Evolutionary conservation across 2,113 vertebrate species (phyloP), one percentile per base, ranked within the genome.

Genomic region (Tetrax tetrax): DNA sequence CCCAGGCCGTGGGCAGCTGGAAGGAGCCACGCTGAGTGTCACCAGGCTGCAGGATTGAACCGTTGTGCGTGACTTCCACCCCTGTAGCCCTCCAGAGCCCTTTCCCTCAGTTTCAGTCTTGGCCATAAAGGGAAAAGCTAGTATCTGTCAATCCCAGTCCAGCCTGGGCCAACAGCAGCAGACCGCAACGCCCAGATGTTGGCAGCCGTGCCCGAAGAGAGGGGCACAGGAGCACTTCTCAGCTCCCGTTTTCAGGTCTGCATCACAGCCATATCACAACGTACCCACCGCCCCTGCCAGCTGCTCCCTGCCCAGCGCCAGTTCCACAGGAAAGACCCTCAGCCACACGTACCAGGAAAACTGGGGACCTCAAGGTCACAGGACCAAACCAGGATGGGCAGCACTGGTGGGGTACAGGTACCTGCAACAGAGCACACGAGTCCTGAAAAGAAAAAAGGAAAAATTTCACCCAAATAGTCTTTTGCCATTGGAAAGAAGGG

Each of bases 51-150:
- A 48, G 65, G 45, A 17, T 54, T 45, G 28, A 60, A 19, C 8
- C 61, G 2, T 9, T 2, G 41, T 22, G 45, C 1, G 0, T 1
- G 8, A 28, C 47, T 72, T 47, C 33, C 37, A 31, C 43, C 25
- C 11, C 24, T 47, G 41, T 10, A 41, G 50, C 21, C n/a, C 25
- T 33, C 50, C 28, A 31, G 24, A 21, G 18, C 17, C 28, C 10
- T 56, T 37, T 20, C 20, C 18, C 9, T 20, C 45, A 2, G 10
- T 45, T 50, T 51, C 33, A 12, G 23, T 59, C 20, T 5, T 29
- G 24, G 9, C 56, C 7, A 4, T 9, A 24, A 28, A 86, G 47
- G 68, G 24, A 33, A 86, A 38, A 20, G 21, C 3, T 3, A 13
- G 25, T 10, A 23, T 22, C 61, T 29, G 29, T n/a, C 61, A 23